phyloP scores from a whole-genome alignment of 1,140 invertebrate genomes.

The Drosophila malerkotliana region DNA sequence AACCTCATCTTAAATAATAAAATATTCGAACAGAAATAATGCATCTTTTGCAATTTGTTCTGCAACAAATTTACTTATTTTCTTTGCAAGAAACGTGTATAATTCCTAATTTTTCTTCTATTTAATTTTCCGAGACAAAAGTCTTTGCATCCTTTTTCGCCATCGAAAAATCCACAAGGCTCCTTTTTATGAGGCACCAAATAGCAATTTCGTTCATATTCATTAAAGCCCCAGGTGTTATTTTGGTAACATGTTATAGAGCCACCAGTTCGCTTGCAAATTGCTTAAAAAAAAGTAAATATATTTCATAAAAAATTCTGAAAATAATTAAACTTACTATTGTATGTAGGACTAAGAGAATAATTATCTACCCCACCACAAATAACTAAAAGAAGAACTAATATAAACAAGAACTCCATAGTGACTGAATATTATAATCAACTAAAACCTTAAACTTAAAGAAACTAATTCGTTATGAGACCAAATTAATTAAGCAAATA shows the following conservation, averaged over 20 bases:
- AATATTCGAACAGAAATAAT: neutral
- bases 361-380: neutral
- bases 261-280: conserved; percentile 24
- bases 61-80: neutral
- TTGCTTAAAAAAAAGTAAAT: neutral
- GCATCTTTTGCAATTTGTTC: neutral
- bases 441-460: neutral
- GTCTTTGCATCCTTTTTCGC: conserved; percentile 21
- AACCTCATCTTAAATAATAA: neutral
- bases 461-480: neutral
- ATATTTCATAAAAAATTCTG: neutral
- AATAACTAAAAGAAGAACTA: neutral
- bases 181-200: neutral
- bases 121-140: conserved; percentile 12
- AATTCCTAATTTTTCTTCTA: neutral
- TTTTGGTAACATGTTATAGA: conserved; percentile 11
- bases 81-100: neutral
- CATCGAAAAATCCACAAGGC: conserved; percentile 49
- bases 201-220: conserved; percentile 16
- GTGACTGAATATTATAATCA: neutral
- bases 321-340: conserved; percentile 12
- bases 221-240: conserved; percentile 35
- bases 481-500: neutral
- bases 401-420: conserved; percentile 1
- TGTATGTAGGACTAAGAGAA: neutral